These are phyloP conservation scores for Callospermophilus lateralis DNA, from an alignment of 2,113 vertebrate genomes.

Conservation along the genomic window DNA sequence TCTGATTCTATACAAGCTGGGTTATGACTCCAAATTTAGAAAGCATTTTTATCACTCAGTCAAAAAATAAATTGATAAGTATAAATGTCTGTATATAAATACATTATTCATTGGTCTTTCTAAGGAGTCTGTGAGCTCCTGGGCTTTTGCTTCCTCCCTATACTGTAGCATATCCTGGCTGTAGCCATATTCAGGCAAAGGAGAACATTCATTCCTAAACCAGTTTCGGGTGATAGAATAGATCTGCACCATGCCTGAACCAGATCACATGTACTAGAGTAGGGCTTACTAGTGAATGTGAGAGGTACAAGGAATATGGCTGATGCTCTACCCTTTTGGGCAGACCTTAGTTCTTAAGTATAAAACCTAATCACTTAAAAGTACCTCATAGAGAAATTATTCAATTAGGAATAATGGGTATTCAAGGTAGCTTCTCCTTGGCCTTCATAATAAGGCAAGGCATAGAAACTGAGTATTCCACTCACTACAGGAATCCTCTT, in stretches of 20 bases:
- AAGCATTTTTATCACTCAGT: background rate
- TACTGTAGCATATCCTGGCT: background rate
- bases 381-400: background rate
- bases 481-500: background rate
- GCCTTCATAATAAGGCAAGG: background rate
- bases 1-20: background rate
- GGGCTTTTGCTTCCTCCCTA: background rate
- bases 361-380: background rate
- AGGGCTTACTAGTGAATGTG: background rate
- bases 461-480: background rate
- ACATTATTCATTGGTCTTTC: background rate
- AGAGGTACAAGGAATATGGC: background rate
- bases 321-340: background rate
- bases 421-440: background rate
- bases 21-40: slow-evolving; percentile 15
- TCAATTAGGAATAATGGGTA: background rate
- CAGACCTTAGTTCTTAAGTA: background rate
- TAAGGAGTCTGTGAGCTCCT: background rate
- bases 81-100: background rate
- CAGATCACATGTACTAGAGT: background rate
- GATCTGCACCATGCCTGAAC: background rate
- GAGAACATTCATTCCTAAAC: background rate
- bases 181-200: background rate
- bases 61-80: background rate
- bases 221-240: background rate